Percentiles rank a stretch among this genome's conserved stretches.
Conservation (phyloP, 2,797 vertebrate genomes). For the Tokudaia muenninki region DNA sequence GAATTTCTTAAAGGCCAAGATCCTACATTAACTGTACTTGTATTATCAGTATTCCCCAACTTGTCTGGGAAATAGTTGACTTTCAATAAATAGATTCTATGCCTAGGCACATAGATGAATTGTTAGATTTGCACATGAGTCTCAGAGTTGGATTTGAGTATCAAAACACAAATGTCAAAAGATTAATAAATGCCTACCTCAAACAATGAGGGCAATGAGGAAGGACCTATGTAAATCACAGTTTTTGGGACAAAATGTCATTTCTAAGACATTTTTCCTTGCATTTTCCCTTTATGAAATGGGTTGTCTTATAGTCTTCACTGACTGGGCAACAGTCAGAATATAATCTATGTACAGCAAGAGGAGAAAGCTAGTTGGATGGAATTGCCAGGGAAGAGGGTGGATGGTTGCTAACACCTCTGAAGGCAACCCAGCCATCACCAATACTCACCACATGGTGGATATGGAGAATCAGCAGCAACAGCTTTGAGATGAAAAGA, state of each 20-base stretch:
- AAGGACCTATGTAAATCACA: not conserved
- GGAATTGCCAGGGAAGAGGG: not conserved
- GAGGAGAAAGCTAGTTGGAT: not conserved
- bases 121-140: not conserved
- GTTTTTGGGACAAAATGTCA: not conserved
- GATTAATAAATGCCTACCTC: not conserved
- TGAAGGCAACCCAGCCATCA: not conserved
- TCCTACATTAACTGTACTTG: not conserved
- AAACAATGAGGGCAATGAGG: not conserved
- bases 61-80: not conserved
- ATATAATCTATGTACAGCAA: too few species aligned
- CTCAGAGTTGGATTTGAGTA: not conserved
- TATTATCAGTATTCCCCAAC: not conserved
- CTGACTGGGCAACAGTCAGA: not conserved
- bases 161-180: not conserved
- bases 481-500: not conserved
- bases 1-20: conserved; percentile 21
- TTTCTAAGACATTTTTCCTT: not conserved
- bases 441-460: too few species aligned
- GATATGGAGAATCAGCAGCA: not conserved
- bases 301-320: too few species aligned
- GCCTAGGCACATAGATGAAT: not conserved
- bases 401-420: not conserved
- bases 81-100: not conserved
- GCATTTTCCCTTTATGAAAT: not conserved